A percentile compares a stretch with the other conserved stretches of the same genome.
Evolutionary conservation across 1,140 invertebrate species (phyloP).

Genomic region (Zaprionus kolodkinae): DNA sequence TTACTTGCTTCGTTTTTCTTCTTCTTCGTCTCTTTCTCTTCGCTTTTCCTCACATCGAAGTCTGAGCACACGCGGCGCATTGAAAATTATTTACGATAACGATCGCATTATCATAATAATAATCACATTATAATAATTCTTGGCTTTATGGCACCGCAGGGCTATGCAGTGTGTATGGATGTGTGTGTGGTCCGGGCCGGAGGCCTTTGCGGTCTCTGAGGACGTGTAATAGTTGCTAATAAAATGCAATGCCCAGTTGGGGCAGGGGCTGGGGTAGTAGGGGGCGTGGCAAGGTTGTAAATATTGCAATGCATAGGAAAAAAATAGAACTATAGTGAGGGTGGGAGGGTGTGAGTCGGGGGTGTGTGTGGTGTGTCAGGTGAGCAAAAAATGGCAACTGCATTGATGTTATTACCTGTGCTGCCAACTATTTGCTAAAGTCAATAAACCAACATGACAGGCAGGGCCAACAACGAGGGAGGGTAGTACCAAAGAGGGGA

Average conservation of each 20-base stretch:
- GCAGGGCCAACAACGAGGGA: conserved; percentile 37
- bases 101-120: conserved; percentile 83
- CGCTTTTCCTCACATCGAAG: conserved; percentile 44
- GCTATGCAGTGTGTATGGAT: not conserved
- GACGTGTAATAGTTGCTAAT: conserved; percentile 81
- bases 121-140: conserved; percentile 83
- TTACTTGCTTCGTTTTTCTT: not conserved
- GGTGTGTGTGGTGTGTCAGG: conserved; percentile 5
- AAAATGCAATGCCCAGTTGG: conserved; percentile 77
- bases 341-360: not conserved
- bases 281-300: conserved; percentile 11
- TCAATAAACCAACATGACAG: conserved; percentile 81
- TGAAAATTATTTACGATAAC: conserved; percentile 82
- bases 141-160: conserved; percentile 69
- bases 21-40: not conserved
- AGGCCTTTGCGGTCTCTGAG: conserved; percentile 27
- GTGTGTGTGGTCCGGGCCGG: not conserved
- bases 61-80: conserved; percentile 77
- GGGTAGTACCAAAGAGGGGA: no score
- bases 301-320: conserved; percentile 21
- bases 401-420: conserved; percentile 80
- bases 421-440: conserved; percentile 80
- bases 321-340: not conserved
- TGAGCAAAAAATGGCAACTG: conserved; percentile 77
- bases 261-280: no score